Conservation (phyloP, 2,888 invertebrate species). For the Escarpia spicata region DNA sequence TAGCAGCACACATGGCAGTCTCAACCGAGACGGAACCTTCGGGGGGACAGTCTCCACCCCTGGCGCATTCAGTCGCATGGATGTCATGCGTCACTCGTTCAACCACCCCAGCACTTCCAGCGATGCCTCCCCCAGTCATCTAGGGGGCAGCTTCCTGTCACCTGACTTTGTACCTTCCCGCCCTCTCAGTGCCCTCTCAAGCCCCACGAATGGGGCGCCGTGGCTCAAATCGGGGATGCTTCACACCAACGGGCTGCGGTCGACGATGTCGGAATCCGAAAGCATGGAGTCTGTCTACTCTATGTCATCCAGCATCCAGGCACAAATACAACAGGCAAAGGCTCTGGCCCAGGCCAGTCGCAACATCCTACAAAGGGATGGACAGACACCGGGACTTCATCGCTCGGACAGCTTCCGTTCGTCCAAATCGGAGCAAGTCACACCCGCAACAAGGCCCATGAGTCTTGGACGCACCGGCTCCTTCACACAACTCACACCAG, state of each 20-base stretch:
- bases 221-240: conserved; percentile 20
- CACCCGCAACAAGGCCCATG: conserved; percentile 68
- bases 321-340: conserved; percentile 78
- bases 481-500: conserved; percentile 48
- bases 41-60: neutral
- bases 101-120: conserved; percentile 20
- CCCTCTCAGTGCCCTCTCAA: conserved; percentile 36
- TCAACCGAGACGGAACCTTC: neutral
- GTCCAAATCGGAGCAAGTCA: conserved; percentile 93
- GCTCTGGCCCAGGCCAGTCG: conserved; percentile 76
- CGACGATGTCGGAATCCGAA: conserved; percentile 83
- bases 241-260: conserved; percentile 30
- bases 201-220: conserved; percentile 34
- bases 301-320: conserved; percentile 58
- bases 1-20: neutral
- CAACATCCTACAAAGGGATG: conserved; percentile 47
- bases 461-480: conserved; percentile 48
- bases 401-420: conserved; percentile 70
- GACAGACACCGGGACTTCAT: conserved; percentile 46
- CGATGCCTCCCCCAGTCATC: neutral
- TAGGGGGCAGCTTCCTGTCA: conserved; percentile 28
- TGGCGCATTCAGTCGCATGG: conserved; percentile 19
- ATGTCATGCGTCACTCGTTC: conserved; percentile 25
- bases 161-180: conserved; percentile 31
- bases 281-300: conserved; percentile 74